A percentile compares a stretch with the other conserved stretches of the same genome.
phyloP scores from a whole-genome alignment of 2,797 vertebrate species.

The Oreonectes daqikongensis region DNA sequence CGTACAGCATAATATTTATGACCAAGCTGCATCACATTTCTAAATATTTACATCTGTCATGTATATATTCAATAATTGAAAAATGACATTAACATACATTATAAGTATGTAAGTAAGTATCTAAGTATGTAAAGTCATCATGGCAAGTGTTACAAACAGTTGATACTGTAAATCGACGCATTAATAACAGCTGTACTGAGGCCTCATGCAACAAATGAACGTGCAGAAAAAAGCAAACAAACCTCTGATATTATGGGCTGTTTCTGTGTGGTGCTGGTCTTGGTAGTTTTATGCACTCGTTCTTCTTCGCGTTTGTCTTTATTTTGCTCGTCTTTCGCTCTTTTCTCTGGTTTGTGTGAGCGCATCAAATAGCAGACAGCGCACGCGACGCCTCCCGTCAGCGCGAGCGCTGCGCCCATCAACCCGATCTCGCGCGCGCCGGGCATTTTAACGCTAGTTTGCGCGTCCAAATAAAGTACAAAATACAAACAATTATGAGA shows the following conservation, averaged over 20 bases:
- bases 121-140: no score
- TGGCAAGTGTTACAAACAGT: no score
- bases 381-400: constrained; percentile 73
- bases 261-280: constrained; percentile 9
- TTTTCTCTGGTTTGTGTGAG: constrained; percentile 25
- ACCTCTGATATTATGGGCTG: constrained; percentile 43
- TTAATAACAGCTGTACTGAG: no score
- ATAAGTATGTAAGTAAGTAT: no score
- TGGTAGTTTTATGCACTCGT: constrained; percentile 10
- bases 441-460: constrained; percentile 61
- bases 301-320: neutral
- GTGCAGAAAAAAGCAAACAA: constrained; percentile 10
- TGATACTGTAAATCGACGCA: no score
- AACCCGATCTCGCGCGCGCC: constrained; percentile 63
- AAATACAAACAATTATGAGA: neutral
- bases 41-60: no score
- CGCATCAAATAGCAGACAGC: constrained; percentile 67
- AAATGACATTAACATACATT: no score
- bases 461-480: neutral
- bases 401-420: constrained; percentile 63
- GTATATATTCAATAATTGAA: no score
- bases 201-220: neutral
- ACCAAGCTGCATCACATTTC: no score
- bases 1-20: no score
- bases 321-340: neutral